Conservation (phyloP, 2,888 invertebrate genomes). For the Ephialtes manifestator region DNA sequence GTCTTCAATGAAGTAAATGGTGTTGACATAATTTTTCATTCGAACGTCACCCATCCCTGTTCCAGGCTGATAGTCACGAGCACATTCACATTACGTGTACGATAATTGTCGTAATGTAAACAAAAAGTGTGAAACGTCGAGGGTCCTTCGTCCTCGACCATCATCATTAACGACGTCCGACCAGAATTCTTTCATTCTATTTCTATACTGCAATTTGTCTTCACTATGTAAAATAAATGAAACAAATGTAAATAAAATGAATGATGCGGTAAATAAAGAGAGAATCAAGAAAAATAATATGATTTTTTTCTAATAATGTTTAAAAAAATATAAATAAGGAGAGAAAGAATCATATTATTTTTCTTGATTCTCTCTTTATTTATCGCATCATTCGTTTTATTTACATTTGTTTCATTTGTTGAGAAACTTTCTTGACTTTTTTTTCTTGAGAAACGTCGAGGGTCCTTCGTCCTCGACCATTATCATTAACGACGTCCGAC, state of each 20-base stretch:
- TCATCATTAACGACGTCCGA: slow-evolving; percentile 33
- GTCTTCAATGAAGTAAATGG: too few species aligned
- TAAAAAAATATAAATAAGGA: too few species aligned
- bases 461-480: slow-evolving; percentile 42
- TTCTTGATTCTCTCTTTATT: slow-evolving; percentile 11
- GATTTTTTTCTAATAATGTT: background rate
- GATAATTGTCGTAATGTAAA: background rate
- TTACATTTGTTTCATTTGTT: slow-evolving; percentile 7
- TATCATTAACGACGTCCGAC: slow-evolving; percentile 33
- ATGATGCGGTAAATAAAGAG: slow-evolving; percentile 4
- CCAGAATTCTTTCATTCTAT: slow-evolving; percentile 35
- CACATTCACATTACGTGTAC: background rate
- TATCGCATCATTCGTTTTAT: background rate
- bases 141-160: slow-evolving; percentile 40
- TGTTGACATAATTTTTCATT: background rate
- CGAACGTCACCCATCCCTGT: background rate
- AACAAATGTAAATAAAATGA: slow-evolving; percentile 7
- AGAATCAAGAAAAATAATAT: background rate
- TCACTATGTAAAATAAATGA: slow-evolving; percentile 1
- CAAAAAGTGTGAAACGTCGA: background rate
- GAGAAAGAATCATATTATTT: background rate
- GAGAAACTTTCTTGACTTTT: too few species aligned
- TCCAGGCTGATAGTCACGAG: background rate
- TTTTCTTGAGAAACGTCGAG: slow-evolving; percentile 9
- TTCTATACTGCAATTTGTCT: background rate